Evolutionary conservation across 2,888 invertebrate genomes (phyloP).

Genomic region (Electrophaes corylata): DNA sequence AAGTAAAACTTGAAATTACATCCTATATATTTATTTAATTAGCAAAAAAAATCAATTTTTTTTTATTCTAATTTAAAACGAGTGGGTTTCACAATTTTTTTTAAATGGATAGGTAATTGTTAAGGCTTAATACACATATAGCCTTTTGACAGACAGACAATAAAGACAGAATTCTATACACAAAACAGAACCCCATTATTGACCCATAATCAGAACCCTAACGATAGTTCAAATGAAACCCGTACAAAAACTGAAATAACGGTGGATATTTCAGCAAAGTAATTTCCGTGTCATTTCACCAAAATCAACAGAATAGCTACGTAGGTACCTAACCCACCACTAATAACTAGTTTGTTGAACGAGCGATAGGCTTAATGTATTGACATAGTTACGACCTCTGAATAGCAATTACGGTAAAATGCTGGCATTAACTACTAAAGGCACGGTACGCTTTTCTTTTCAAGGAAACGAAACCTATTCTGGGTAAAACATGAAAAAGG

Average conservation of each 20-base stretch:
- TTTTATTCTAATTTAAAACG: too few relatives aligned
- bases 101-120: too few relatives aligned
- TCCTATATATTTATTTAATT: too few relatives aligned
- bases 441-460: constrained; percentile 22
- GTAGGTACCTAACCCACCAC: constrained; percentile 22
- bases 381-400: constrained; percentile 32
- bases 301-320: constrained; percentile 26
- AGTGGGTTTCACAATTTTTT: too few relatives aligned
- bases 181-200: too few relatives aligned
- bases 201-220: too few relatives aligned
- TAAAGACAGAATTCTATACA: too few relatives aligned
- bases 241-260: neutral
- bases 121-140: too few relatives aligned
- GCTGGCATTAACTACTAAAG: constrained; percentile 2
- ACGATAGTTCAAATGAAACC: neutral
- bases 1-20: too few relatives aligned
- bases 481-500: constrained; percentile 3
- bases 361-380: constrained; percentile 37
- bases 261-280: constrained; percentile 9
- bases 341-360: constrained; percentile 32
- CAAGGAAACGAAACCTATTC: constrained; percentile 21
- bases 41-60: too few relatives aligned
- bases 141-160: too few relatives aligned
- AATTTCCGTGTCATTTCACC: constrained; percentile 22
- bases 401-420: constrained; percentile 31